Evolutionary conservation across 2,888 invertebrate species (phyloP), one percentile per base, ranked within the genome.

Genomic region (Priapulus caudatus): DNA sequence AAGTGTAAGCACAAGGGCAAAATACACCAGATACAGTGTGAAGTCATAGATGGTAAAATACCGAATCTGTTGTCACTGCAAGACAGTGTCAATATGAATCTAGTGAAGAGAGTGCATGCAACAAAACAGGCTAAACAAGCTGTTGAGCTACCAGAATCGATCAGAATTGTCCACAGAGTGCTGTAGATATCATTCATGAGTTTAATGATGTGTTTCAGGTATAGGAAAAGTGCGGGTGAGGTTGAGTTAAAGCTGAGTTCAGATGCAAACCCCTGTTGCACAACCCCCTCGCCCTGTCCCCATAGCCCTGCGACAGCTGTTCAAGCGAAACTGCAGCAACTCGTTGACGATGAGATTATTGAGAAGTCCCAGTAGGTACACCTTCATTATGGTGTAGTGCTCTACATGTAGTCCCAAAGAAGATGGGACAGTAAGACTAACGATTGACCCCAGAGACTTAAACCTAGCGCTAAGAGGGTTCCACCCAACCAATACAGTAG

Each of bases 391-490:
- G 33, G 33, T 33, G 33, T n/a, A 33, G 33, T n/a, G 10, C 33
- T 10, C n/a, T 33, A 33, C 33, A 33, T 10, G 33, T 33, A 10
- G 33, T 33, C 10, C 10, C 10, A 33, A 33, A 33, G 33, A 33
- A 33, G 33, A 33, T 33, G 33, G 10, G 10, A n/a, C 10, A 10
- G 33, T 33, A n/a, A 33, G 33, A 33, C n/a, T 33, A 33, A 33
- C 33, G n/a, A 33, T 33, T 33, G 33, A 33, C 33, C 33, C 33
- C n/a, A 33, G n/a, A n/a, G 33, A 33, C n/a, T 33, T 33, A 33
- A 33, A 33, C 33, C 10, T 10, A 33, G 33, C 33, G 10, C n/a
- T 33, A 33, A 10, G 10, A 10, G 33, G 10, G n/a, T 33, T n/a
- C n/a, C n/a, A 33, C 33, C 33, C 33, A 33, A 33, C n/a, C n/a